Conservation (phyloP, 2,113 vertebrate genomes). For the Psilopsiagon aurifrons region DNA sequence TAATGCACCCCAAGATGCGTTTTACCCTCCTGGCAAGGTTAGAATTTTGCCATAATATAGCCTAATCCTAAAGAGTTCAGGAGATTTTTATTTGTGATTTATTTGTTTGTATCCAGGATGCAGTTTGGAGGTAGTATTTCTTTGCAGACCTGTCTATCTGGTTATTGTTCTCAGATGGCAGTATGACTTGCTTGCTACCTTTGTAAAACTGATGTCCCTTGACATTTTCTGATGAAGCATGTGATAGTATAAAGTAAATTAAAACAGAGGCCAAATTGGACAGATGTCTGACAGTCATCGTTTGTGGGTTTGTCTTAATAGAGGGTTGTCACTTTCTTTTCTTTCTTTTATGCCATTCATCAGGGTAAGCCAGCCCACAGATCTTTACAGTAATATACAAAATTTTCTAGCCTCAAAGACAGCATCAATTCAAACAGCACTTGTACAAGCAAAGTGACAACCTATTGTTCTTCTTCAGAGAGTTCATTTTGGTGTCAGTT, state of each 20-base stretch:
- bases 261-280: not conserved
- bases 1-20: not conserved
- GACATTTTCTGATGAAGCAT: not conserved
- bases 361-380: not conserved
- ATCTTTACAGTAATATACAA: not conserved
- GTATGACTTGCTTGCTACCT: not conserved
- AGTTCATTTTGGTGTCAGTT: slow-evolving; percentile 62
- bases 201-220: not conserved
- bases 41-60: not conserved
- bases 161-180: not conserved
- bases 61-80: not conserved
- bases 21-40: not conserved
- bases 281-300: not conserved
- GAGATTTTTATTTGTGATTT: not conserved
- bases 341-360: not conserved
- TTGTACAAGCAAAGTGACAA: slow-evolving; percentile 27
- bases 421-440: slow-evolving; percentile 4
- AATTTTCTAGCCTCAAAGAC: not conserved
- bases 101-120: not conserved
- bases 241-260: not conserved
- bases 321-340: not conserved
- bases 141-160: not conserved
- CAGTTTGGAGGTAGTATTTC: not conserved
- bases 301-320: not conserved
- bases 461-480: slow-evolving; percentile 44